Base-by-base conservation (phyloP, 2,113 vertebrate genomes). In the Macrotis lagotis region DNA sequence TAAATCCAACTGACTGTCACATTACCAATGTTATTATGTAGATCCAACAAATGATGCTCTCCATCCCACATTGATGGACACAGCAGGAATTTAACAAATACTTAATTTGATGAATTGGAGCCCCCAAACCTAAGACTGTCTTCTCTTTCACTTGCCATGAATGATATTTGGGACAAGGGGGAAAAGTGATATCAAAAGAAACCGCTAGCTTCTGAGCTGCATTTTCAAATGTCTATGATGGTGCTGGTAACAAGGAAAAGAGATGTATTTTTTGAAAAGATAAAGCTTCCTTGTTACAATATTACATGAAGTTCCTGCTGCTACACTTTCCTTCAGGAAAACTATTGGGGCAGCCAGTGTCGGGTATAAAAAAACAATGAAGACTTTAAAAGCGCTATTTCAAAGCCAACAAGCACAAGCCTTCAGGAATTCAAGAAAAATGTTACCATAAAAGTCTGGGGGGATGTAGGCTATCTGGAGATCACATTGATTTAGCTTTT, bases 221-320 rank as follows among this genome's bases (percentile, higher is more conserved):
- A 89, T 48, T 93, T 48, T 96, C 91, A 51, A 49, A 91, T 59
- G 51, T 48, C 95, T 92, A 94, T 83, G 91, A 95, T 93, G 53
- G 94, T 88, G 91, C 89, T 96, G 96, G 92, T 92, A 94, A 90
- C 50, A 88, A 89, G 94, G 49, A 96, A 83, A 97, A 96, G 97
- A 95, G 25, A 96, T 93, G 96, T 97, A 25, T 94, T 95, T 97
- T 83, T 95, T 90, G 51, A 91, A 94, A 93, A 93, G 91, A 95
- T 89, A 96, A 92, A 96, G 94, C 50, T 90, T 93, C 66, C 91
- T 97, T 92, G 53, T 95, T 93, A 51, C 0, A 93, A 55, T 11
- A 92, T 88, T 91, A 92, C 55, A 51, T 47, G 90, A 74, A 97
- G 91, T 94, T 95, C 96, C 96, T 26, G 92, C 83, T 91, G 94